phyloP scores from a whole-genome alignment of 2,797 vertebrate species.

The Clamator glandarius region DNA sequence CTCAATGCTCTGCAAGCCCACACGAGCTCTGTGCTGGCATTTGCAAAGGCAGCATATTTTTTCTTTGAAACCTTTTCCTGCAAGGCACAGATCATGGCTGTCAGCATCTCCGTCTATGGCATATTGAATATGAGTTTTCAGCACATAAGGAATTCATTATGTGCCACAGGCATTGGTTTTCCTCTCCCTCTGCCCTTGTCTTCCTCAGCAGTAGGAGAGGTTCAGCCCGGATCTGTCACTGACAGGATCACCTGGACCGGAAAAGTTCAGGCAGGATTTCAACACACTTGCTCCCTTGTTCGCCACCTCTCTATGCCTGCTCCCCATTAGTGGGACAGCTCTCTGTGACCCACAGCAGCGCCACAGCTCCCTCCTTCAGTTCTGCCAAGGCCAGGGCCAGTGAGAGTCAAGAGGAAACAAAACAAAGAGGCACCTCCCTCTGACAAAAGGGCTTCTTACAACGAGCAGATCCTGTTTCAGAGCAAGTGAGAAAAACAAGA shows the following conservation, averaged over 20 bases:
- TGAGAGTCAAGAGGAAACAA: constrained; percentile 18
- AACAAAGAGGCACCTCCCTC: neutral
- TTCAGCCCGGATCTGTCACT: constrained; percentile 72
- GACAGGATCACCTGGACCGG: constrained; percentile 72
- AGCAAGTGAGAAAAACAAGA: constrained; percentile 72
- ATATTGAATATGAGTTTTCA: neutral
- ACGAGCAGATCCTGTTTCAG: constrained; percentile 21
- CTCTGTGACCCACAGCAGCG: neutral
- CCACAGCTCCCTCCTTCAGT: neutral
- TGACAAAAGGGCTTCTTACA: constrained; percentile 67
- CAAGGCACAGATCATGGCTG: neutral
- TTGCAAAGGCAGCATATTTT: neutral
- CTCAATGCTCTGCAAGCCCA: neutral
- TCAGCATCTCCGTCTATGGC: constrained; percentile 14
- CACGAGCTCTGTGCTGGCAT: neutral
- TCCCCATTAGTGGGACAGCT: neutral
- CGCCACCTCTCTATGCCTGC: neutral
- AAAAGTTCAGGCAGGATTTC: constrained; percentile 56
- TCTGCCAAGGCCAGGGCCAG: constrained; percentile 25
- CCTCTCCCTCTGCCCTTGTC: neutral
- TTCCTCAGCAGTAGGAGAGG: neutral
- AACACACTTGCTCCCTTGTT: constrained; percentile 10
- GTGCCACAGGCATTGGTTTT: constrained; percentile 8
- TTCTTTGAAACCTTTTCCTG: neutral
- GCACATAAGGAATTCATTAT: constrained; percentile 48